Base-by-base conservation (phyloP, 2,797 vertebrate genomes). In the Kryptolebias ocellatus region DNA sequence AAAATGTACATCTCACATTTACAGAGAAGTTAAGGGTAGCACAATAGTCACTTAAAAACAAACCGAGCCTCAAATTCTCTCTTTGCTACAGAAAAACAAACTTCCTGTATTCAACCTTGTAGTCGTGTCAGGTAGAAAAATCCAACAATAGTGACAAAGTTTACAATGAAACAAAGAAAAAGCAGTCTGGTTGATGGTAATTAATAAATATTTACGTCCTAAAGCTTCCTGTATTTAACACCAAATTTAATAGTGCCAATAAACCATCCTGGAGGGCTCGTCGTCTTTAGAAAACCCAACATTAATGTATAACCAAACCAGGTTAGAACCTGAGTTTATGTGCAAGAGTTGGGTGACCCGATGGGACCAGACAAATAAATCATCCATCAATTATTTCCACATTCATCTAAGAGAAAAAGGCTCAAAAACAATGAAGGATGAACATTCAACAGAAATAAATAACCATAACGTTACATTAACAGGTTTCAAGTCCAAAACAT, bases 1-100 rank as follows among this genome's bases (percentile, higher is more conserved):
- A 96, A 95, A 95, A 95, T 90, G 80, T 92, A 92, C 89, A 90
- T 91, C 91, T 95, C 94, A 97, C 95, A 94, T 95, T 96, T 92
- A 96, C 95, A 81, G 78, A 81, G 60, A 71, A 7, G 54, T 77
- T 54, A 80, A 84, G 61, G 75, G 64, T 46, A 76, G 85, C 78
- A 87, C 78, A 73, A 88, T 47, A 73, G 79, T 86, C 74, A 82
- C 63, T 64, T 78, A 27, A 68, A 67, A 87, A 85, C 15, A 60
- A 15, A 69, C 20, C 54, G 64, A 58, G 51, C 60, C 71, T 79
- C 49, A 29, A 62, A 72, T 47, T 24, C 76, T 37, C 24, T 68
- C 62, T 71, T 78, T 85, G 79, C 81, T 89, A 82, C 83, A 77
- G 63, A 68, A 79, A 63, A 77, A 67, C 20, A 53, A 56, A 27